These are phyloP conservation scores for Musca domestica DNA, from an alignment of 1,140 invertebrate genomes.

Conservation along the genomic window DNA sequence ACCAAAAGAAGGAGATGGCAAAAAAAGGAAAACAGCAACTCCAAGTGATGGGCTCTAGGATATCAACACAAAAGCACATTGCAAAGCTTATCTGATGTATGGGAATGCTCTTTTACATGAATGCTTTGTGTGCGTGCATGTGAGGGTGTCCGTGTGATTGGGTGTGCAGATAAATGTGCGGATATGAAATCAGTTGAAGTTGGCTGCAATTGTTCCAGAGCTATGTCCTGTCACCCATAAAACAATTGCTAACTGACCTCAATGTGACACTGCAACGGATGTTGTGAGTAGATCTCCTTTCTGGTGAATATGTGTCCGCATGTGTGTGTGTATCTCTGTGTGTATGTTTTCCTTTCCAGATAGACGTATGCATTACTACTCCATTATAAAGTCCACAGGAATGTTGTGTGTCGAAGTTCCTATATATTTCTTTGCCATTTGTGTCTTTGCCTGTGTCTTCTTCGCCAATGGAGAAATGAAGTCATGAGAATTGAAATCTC, in stretches of 20 bases:
- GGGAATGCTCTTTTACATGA: neutral
- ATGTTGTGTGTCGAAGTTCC: neutral
- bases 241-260: constrained; percentile 26
- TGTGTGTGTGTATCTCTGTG: neutral
- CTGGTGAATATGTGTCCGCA: neutral
- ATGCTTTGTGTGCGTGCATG: neutral
- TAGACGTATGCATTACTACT: neutral
- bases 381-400: neutral
- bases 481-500: neutral
- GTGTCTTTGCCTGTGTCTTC: neutral
- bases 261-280: constrained; percentile 17
- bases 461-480: neutral
- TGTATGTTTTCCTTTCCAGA: neutral
- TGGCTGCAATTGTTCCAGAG: constrained; percentile 2
- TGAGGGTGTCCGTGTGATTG: neutral
- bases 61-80: constrained; percentile 12
- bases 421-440: neutral
- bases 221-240: constrained; percentile 20
- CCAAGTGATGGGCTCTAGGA: too few relatives aligned
- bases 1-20: neutral
- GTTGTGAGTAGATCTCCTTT: constrained; percentile 1
- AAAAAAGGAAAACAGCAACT: too few relatives aligned
- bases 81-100: neutral
- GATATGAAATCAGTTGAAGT: constrained; percentile 3
- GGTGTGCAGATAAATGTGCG: neutral